Percentiles rank a stretch among this genome's conserved stretches.
Evolutionary conservation across 2,797 vertebrate species (phyloP).

Genomic region (Lophotriccus pileatus): DNA sequence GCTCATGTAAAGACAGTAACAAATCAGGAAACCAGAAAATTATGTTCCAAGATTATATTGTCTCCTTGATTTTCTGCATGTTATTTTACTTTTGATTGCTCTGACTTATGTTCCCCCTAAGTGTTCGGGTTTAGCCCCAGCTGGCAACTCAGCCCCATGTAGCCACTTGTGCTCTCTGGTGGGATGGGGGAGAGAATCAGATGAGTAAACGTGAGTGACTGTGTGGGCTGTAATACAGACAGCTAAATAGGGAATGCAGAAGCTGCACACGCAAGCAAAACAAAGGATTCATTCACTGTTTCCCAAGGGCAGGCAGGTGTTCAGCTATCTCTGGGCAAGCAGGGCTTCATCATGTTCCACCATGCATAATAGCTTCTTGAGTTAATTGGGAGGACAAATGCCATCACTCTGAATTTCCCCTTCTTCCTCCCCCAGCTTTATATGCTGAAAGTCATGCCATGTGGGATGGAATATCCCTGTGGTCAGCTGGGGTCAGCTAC

Average conservation of each 20-base stretch:
- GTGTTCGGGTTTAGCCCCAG: not conserved
- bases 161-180: not conserved
- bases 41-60: not conserved
- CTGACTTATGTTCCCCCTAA: not conserved
- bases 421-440: not conserved
- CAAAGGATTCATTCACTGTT: not conserved
- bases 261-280: not conserved
- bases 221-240: not conserved
- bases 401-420: not conserved
- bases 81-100: not conserved
- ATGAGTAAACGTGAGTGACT: not conserved
- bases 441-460: not conserved
- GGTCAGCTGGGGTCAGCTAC: not conserved
- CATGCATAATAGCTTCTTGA: not conserved
- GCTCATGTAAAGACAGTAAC: not conserved
- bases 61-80: not conserved
- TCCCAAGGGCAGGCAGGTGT: not conserved
- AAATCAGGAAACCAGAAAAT: not conserved
- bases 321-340: not conserved
- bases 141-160: not conserved
- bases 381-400: not conserved
- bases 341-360: accelerated
- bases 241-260: not conserved
- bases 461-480: not conserved
- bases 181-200: not conserved